Conservation (phyloP, 2,888 invertebrate genomes). For the Nysson spinosus region DNA sequence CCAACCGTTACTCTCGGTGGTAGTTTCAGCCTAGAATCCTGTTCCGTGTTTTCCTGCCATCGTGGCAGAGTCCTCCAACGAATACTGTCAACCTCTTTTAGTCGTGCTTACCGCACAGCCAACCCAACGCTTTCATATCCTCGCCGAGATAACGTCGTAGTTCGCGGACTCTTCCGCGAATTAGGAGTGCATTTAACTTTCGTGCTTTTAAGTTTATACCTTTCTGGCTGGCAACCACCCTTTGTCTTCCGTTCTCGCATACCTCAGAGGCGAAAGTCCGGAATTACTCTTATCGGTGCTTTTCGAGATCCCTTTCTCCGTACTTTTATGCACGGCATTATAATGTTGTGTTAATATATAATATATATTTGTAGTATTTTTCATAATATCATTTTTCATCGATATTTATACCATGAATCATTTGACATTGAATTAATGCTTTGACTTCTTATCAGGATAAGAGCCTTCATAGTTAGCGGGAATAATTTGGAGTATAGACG, state of each 20-base stretch:
- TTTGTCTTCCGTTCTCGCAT: neutral
- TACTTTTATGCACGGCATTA: too few relatives aligned
- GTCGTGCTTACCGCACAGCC: neutral
- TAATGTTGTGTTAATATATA: too few relatives aligned
- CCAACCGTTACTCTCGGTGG: neutral
- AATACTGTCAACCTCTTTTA: neutral
- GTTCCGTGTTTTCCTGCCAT: neutral
- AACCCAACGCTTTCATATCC: neutral
- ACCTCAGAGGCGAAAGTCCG: too few relatives aligned
- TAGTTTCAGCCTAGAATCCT: slow-evolving; percentile 10
- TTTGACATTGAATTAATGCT: too few relatives aligned
- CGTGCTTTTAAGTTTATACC: slow-evolving; percentile 54
- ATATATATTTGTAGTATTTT: too few relatives aligned
- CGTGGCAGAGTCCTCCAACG: neutral
- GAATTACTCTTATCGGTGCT: neutral
- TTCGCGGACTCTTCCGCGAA: slow-evolving; percentile 54
- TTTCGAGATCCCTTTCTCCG: too few relatives aligned
- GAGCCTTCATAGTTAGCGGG: too few relatives aligned
- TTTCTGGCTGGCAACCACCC: slow-evolving; percentile 5
- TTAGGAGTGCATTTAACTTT: slow-evolving; percentile 62
- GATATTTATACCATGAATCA: too few relatives aligned
- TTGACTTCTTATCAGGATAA: too few relatives aligned
- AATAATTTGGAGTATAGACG: too few relatives aligned
- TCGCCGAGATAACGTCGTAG: slow-evolving; percentile 45
- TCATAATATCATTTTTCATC: too few relatives aligned